Evolutionary conservation across 2,888 invertebrate species (phyloP).

Genomic region (Diaperis boleti): DNA sequence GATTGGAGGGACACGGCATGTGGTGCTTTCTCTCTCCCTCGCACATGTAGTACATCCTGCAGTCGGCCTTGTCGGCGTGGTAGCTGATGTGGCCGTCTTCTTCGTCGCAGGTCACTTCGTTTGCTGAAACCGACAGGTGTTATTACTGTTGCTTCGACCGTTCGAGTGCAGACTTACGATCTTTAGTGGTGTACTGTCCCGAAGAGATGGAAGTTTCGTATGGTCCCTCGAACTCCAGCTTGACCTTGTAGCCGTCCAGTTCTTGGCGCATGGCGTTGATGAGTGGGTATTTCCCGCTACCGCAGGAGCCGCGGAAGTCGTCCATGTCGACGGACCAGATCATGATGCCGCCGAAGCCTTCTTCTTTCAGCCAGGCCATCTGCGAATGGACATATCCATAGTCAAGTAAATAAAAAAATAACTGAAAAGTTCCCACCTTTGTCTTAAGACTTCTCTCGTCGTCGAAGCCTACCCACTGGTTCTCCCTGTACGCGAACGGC

Average conservation of each 20-base stretch:
- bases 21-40: constrained; percentile 95
- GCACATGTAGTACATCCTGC: constrained; percentile 96
- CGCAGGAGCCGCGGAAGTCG: constrained; percentile 92
- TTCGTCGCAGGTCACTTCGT: constrained; percentile 90
- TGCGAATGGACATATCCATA: too few species aligned
- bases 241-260: constrained; percentile 84
- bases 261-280: constrained; percentile 90
- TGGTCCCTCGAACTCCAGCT: constrained; percentile 87
- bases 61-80: constrained; percentile 90
- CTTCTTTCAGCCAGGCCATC: constrained; percentile 95
- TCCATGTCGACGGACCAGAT: constrained; percentile 98
- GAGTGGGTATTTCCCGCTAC: constrained; percentile 90
- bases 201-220: constrained; percentile 79
- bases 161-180: constrained; percentile 84
- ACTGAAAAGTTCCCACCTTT: constrained; percentile 74
- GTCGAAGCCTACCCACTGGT: constrained; percentile 96
- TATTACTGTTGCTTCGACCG: background rate
- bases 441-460: constrained; percentile 92
- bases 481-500: constrained; percentile 91
- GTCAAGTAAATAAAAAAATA: too few species aligned
- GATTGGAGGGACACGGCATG: constrained; percentile 94
- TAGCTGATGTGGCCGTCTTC: constrained; percentile 96
- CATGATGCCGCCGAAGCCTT: constrained; percentile 96
- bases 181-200: constrained; percentile 88
- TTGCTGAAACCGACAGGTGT: constrained; percentile 71